These are phyloP conservation scores for Fulmarus glacialis DNA, from an alignment of 2,113 vertebrate species.

Conservation along the genomic window DNA sequence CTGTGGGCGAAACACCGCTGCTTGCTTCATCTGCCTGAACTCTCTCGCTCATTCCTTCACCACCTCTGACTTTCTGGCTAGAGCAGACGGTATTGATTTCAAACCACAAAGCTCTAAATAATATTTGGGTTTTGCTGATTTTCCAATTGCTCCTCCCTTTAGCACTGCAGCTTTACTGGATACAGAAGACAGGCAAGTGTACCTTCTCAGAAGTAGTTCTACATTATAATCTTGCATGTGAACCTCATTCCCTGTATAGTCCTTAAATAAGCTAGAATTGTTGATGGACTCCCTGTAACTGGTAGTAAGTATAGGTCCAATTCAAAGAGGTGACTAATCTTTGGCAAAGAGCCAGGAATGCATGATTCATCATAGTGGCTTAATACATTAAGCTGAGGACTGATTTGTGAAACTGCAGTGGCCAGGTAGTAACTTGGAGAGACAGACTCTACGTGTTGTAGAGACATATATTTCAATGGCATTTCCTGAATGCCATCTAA, in stretches of 20 bases:
- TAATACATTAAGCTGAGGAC: background rate
- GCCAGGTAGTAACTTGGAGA: background rate
- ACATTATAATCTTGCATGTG: background rate
- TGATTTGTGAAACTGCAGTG: background rate
- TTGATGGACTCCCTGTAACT: background rate
- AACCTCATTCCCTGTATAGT: background rate
- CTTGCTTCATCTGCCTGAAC: background rate
- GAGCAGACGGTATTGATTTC: background rate
- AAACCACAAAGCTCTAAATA: background rate
- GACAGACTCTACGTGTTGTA: background rate
- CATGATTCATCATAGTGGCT: background rate
- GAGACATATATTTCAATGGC: background rate
- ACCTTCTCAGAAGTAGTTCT: background rate
- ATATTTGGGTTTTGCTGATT: background rate
- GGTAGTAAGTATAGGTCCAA: background rate
- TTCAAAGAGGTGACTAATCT: background rate
- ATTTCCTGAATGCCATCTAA: background rate
- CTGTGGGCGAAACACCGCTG: background rate
- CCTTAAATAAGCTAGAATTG: background rate
- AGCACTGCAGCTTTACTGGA: background rate
- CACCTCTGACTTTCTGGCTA: background rate
- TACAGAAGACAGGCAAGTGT: background rate
- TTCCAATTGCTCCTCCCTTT: background rate
- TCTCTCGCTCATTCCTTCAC: background rate
- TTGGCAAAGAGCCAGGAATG: background rate